phyloP scores from a whole-genome alignment of 2,797 vertebrate genomes.

The Lindbergichthys nudifrons region DNA sequence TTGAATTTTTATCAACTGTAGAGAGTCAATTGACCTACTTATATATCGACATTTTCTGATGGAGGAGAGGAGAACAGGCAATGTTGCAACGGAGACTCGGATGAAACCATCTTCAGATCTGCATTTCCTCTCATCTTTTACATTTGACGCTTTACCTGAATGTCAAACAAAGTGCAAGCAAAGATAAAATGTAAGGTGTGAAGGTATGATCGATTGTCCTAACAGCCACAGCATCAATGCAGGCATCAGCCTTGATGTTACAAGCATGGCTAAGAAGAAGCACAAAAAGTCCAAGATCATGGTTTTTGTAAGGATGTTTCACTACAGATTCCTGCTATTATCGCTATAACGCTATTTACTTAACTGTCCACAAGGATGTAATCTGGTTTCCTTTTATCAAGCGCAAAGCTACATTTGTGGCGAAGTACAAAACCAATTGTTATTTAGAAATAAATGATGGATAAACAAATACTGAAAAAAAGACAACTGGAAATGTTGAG shows the following conservation, averaged over 20 bases:
- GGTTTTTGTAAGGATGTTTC: neutral
- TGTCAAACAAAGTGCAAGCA: neutral
- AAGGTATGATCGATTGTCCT: neutral
- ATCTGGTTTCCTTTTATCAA: rapidly evolving
- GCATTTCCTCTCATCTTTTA: neutral
- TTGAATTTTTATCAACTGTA: neutral
- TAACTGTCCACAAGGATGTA: neutral
- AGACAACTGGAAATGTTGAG: neutral
- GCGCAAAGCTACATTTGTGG: neutral
- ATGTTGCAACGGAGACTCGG: neutral
- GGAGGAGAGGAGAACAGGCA: neutral
- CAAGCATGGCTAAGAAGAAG: neutral
- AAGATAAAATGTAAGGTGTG: too few species aligned
- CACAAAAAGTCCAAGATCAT: neutral
- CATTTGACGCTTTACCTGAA: neutral
- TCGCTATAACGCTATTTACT: neutral
- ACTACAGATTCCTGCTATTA: neutral
- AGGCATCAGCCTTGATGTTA: neutral
- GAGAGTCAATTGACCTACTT: neutral
- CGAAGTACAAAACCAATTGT: neutral
- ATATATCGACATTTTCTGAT: neutral
- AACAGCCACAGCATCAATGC: neutral
- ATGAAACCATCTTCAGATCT: neutral
- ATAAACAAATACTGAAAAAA: neutral
- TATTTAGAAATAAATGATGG: neutral